phyloP scores from a whole-genome alignment of 2,888 invertebrate genomes.

The Piscicola geometra region DNA sequence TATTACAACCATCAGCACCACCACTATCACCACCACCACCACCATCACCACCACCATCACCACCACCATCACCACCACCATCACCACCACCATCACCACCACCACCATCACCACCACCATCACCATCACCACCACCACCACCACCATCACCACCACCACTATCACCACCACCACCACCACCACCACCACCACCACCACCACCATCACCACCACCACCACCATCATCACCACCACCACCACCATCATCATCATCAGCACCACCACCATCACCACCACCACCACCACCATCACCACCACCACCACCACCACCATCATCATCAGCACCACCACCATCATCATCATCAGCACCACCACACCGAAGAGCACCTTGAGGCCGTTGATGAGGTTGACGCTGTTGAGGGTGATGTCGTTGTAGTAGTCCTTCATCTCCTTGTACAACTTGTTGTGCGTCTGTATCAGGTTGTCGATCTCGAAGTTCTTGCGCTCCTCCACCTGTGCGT shows the following conservation, averaged over 20 bases:
- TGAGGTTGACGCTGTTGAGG: conserved; percentile 31
- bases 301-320: neutral
- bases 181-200: neutral
- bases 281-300: neutral
- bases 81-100: too few species aligned
- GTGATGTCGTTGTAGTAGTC: conserved; percentile 31
- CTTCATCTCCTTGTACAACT: conserved; percentile 32
- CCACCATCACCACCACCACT: neutral
- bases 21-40: too few species aligned
- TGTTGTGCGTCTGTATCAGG: conserved; percentile 25
- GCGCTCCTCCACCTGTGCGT: conserved; percentile 13
- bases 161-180: neutral
- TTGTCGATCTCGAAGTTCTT: conserved; percentile 30
- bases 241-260: neutral
- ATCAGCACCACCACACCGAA: neutral
- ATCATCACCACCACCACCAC: neutral
- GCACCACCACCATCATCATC: neutral
- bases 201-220: neutral
- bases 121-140: neutral
- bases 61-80: too few species aligned
- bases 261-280: neutral
- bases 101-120: too few species aligned
- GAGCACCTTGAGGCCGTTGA: conserved; percentile 23
- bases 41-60: too few species aligned
- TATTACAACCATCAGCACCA: too few species aligned